Conservation (phyloP, 2,797 vertebrate species). For the Carcharodon carcharias region DNA sequence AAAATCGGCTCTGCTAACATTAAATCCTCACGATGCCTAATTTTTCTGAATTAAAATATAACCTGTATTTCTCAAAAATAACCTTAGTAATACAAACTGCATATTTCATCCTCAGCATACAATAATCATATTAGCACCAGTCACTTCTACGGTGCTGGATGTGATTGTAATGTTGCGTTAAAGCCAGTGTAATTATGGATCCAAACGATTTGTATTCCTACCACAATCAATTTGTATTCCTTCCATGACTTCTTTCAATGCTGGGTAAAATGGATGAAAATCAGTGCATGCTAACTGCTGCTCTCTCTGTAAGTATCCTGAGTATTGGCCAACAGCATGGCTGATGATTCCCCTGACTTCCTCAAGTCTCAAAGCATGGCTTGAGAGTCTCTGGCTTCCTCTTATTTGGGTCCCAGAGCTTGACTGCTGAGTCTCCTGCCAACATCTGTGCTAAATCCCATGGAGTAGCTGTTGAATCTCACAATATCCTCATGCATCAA, state of each 20-base stretch:
- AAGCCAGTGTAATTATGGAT: background rate
- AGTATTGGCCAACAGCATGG: constrained; percentile 21
- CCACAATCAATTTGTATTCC: background rate
- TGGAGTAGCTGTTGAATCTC: background rate
- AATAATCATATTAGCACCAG: background rate
- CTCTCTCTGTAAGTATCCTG: background rate
- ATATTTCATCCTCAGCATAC: background rate
- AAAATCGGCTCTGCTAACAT: background rate
- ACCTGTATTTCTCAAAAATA: constrained; percentile 3
- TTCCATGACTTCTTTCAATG: background rate
- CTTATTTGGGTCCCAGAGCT: constrained; percentile 16
- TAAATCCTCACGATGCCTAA: background rate
- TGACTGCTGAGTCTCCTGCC: constrained; percentile 7
- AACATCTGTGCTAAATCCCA: constrained; percentile 36
- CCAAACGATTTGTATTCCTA: background rate
- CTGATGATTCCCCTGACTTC: constrained; percentile 17
- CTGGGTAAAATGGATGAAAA: constrained; percentile 33
- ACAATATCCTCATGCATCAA: background rate
- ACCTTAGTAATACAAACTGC: background rate
- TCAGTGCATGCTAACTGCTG: background rate
- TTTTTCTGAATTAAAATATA: constrained; percentile 6
- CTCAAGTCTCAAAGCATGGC: constrained; percentile 15
- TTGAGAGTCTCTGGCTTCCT: constrained; percentile 30
- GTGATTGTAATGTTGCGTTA: background rate
- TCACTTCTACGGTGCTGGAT: background rate